Conservation (phyloP, 2,888 invertebrate species). For the Craniophora ligustri region DNA sequence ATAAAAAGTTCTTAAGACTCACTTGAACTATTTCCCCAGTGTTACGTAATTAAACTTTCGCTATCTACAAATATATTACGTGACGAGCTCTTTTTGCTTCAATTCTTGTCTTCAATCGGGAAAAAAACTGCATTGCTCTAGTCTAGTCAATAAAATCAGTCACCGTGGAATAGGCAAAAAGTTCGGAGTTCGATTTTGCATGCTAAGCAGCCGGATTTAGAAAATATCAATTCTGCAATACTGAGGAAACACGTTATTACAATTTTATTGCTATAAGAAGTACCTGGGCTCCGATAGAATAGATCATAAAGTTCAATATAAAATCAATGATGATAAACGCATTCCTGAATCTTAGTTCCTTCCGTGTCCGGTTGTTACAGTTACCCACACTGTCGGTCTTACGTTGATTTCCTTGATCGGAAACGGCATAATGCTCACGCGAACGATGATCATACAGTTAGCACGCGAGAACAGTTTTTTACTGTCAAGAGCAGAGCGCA, state of each 20-base stretch:
- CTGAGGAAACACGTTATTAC: conserved; percentile 30
- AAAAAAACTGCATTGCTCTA: conserved; percentile 64
- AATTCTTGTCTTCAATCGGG: conserved; percentile 63
- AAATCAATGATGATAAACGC: conserved; percentile 22
- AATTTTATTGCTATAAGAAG: conserved; percentile 3
- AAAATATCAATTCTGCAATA: conserved; percentile 34
- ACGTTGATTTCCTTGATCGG: conserved; percentile 41
- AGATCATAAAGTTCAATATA: conserved; percentile 16
- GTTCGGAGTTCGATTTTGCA: conserved; percentile 64
- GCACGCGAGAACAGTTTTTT: conserved; percentile 44
- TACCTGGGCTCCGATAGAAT: conserved; percentile 1
- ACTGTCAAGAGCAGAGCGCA: conserved; percentile 27
- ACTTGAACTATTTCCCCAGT: conserved; percentile 42
- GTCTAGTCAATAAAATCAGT: conserved; percentile 64
- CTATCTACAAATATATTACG: conserved; percentile 79
- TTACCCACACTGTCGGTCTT: conserved; percentile 25
- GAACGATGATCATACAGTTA: conserved; percentile 23
- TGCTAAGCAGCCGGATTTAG: conserved; percentile 51
- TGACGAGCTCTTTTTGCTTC: conserved; percentile 71
- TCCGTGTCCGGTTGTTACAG: conserved; percentile 49
- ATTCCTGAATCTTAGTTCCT: conserved; percentile 31
- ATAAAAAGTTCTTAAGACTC: conserved; percentile 24
- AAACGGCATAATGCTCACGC: conserved; percentile 44
- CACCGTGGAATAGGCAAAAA: conserved; percentile 74
- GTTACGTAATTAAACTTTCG: conserved; percentile 79